A percentile compares a stretch with the other conserved stretches of the same genome.
Conservation (phyloP, 2,888 invertebrate species). For the Phyto melanocephala region DNA sequence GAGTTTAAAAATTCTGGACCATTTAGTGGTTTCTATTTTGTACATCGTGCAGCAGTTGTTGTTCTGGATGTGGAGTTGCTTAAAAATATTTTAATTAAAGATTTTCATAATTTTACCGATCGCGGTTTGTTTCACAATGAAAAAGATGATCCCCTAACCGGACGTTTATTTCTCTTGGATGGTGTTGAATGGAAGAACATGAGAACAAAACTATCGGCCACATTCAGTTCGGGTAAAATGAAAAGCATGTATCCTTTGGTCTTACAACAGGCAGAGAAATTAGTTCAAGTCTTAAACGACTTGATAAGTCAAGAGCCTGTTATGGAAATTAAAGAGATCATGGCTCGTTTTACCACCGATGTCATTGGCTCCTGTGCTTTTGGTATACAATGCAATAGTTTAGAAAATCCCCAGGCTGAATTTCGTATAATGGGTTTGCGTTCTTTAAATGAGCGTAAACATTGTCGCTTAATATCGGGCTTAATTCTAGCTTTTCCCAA, state of each 20-base stretch:
- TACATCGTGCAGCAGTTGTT: slow-evolving; percentile 61
- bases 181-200: slow-evolving; percentile 73
- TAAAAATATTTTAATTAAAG: slow-evolving; percentile 70
- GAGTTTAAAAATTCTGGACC: slow-evolving; percentile 62
- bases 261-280: slow-evolving; percentile 64
- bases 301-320: slow-evolving; percentile 54
- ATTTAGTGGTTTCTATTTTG: slow-evolving; percentile 69
- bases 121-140: slow-evolving; percentile 70
- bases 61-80: slow-evolving; percentile 68
- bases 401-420: slow-evolving; percentile 75
- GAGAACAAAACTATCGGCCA: slow-evolving; percentile 77
- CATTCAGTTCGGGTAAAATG: slow-evolving; percentile 80
- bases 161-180: slow-evolving; percentile 73
- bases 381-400: slow-evolving; percentile 79
- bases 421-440: slow-evolving; percentile 72
- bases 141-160: slow-evolving; percentile 74
- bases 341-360: slow-evolving; percentile 79
- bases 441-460: slow-evolving; percentile 56
- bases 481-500: slow-evolving; percentile 57
- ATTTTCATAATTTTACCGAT: slow-evolving; percentile 70
- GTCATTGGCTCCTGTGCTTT: slow-evolving; percentile 79
- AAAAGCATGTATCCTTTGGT: slow-evolving; percentile 78
- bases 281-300: slow-evolving; percentile 67
- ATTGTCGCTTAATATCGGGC: slow-evolving; percentile 21
- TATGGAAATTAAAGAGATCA: slow-evolving; percentile 77